Conservation (phyloP, 2,113 vertebrate species). For the Rousettus leschenaultii region DNA sequence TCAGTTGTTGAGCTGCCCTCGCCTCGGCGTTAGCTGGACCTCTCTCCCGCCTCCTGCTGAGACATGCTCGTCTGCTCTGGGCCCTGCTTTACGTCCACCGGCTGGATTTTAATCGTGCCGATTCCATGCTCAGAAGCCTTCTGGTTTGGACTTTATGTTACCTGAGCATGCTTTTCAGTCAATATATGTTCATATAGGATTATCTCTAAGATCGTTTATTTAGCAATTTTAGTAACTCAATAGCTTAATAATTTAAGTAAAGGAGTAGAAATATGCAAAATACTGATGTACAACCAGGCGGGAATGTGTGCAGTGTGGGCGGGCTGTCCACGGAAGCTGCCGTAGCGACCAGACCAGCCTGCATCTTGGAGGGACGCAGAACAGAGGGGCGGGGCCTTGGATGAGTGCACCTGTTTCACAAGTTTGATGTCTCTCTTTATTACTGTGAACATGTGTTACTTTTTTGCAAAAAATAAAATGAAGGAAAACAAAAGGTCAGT, state of each 20-base stretch:
- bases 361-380: rapidly evolving
- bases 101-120: not conserved
- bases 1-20: rapidly evolving
- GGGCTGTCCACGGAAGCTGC: rapidly evolving
- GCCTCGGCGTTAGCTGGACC: rapidly evolving
- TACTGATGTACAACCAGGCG: rapidly evolving
- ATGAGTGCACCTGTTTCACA: not conserved
- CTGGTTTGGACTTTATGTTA: not conserved
- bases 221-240: not conserved
- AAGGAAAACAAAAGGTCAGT: not conserved
- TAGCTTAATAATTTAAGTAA: not conserved
- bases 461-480: not conserved
- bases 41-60: not conserved
- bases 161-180: not conserved
- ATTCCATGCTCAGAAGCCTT: not conserved
- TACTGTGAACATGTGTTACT: not conserved
- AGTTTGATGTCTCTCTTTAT: not conserved
- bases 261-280: not conserved
- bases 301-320: rapidly evolving
- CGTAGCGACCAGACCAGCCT: rapidly evolving
- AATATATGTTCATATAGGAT: not conserved
- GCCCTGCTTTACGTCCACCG: rapidly evolving
- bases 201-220: not conserved
- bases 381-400: rapidly evolving
- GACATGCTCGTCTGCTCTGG: rapidly evolving